Evolutionary conservation across 2,888 invertebrate genomes (phyloP).

Genomic region (Pseudolycoriella hygida): DNA sequence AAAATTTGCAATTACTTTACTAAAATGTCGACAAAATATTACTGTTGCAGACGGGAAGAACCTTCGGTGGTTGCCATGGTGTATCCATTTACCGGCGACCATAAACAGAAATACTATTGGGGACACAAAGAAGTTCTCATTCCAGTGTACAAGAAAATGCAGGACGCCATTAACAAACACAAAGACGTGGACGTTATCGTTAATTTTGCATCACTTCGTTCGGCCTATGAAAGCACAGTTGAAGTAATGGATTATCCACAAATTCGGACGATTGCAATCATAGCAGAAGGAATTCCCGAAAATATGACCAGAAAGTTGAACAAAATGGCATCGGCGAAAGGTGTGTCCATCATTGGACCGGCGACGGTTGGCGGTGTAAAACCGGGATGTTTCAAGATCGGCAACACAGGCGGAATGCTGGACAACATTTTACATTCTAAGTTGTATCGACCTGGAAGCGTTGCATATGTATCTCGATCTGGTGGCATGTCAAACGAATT

Average conservation of each 20-base stretch:
- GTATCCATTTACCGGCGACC: slow-evolving; percentile 96
- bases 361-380: slow-evolving; percentile 96
- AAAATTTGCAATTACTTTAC: no score
- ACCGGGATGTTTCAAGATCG: slow-evolving; percentile 97
- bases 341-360: slow-evolving; percentile 77
- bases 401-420: slow-evolving; percentile 99
- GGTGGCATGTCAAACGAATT: slow-evolving; percentile 99
- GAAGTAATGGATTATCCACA: slow-evolving; percentile 89
- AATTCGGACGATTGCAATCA: slow-evolving; percentile 91
- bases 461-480: slow-evolving; percentile 95
- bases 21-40: no score
- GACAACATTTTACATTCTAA: slow-evolving; percentile 97
- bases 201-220: slow-evolving; percentile 93
- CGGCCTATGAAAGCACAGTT: slow-evolving; percentile 91
- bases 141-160: slow-evolving; percentile 92
- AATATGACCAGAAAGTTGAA: slow-evolving; percentile 93
- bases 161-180: slow-evolving; percentile 88
- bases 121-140: slow-evolving; percentile 94
- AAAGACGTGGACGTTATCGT: slow-evolving; percentile 89
- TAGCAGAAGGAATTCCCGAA: slow-evolving; percentile 98
- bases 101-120: slow-evolving; percentile 99
- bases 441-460: slow-evolving; percentile 89
- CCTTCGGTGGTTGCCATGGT: slow-evolving; percentile 93
- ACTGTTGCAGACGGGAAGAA: slow-evolving; percentile 46
- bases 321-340: slow-evolving; percentile 63